These are phyloP conservation scores for Ditula angustiorana DNA, from an alignment of 2,888 invertebrate genomes.

Conservation along the genomic window DNA sequence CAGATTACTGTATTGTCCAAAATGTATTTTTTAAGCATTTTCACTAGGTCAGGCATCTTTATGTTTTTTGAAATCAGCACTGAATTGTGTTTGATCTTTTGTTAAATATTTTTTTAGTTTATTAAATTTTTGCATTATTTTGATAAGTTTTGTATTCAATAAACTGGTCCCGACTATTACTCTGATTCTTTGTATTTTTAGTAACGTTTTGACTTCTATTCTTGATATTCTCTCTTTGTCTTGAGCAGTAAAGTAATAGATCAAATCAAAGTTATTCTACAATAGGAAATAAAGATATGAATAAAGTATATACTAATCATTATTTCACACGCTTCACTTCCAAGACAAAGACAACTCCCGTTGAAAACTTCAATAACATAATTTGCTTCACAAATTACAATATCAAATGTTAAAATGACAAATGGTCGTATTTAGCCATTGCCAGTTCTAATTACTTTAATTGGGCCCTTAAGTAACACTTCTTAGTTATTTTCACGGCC, in stretches of 20 bases:
- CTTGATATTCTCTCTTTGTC: neutral
- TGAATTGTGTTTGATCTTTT: constrained; percentile 26
- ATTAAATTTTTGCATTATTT: neutral
- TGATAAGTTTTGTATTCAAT: neutral
- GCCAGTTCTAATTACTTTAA: constrained; percentile 33
- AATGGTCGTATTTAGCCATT: constrained; percentile 29
- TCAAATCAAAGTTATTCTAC: no score
- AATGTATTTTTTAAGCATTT: constrained; percentile 42
- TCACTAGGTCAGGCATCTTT: constrained; percentile 50
- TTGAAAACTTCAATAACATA: neutral
- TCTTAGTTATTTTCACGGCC: constrained; percentile 15
- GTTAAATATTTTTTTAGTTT: constrained; percentile 1
- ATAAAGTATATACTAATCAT: no score
- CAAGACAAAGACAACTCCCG: no score
- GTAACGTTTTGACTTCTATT: neutral
- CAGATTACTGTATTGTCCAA: constrained; percentile 46
- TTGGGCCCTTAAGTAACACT: constrained; percentile 36
- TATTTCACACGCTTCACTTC: neutral
- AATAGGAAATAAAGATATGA: no score
- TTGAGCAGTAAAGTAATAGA: no score
- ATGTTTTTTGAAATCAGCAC: constrained; percentile 12
- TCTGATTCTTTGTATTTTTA: neutral
- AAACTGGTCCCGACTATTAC: neutral
- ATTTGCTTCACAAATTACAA: constrained; percentile 15
- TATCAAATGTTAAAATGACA: constrained; percentile 27